Evolutionary conservation across 2,888 invertebrate genomes (phyloP).

Genomic region (Drosophila atroscutellata): DNA sequence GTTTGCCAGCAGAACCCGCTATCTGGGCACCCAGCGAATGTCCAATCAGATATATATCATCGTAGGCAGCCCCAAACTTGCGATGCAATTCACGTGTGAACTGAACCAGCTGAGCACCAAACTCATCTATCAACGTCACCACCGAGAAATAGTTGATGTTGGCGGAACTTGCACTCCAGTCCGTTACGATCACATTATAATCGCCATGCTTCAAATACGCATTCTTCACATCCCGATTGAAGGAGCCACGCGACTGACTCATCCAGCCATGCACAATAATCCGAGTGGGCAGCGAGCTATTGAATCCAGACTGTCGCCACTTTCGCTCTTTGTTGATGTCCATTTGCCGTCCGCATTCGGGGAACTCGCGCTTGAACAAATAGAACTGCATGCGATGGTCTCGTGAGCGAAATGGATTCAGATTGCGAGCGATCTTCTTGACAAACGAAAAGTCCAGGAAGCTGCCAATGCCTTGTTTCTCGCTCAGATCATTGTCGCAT

Average conservation of each 20-base stretch:
- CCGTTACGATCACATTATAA: conserved; percentile 80
- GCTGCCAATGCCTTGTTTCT: conserved; percentile 63
- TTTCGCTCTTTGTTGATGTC: conserved; percentile 53
- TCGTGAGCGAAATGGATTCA: conserved; percentile 69
- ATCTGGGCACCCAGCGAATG: conserved; percentile 85
- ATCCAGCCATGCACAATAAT: conserved; percentile 83
- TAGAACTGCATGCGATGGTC: conserved; percentile 76
- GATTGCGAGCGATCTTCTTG: conserved; percentile 73
- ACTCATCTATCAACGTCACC: conserved; percentile 71
- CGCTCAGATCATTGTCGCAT: conserved; percentile 76
- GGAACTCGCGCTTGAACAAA: conserved; percentile 70
- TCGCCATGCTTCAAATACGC: conserved; percentile 74
- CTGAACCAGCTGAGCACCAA: conserved; percentile 73
- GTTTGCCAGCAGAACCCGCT: conserved; percentile 81
- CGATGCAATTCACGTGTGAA: conserved; percentile 76
- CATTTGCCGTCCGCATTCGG: conserved; percentile 72
- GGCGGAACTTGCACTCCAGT: conserved; percentile 81
- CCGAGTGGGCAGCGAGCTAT: conserved; percentile 77
- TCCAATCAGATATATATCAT: conserved; percentile 81
- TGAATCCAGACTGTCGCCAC: conserved; percentile 65
- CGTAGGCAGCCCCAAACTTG: conserved; percentile 50
- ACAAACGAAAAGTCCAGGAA: conserved; percentile 73
- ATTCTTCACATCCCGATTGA: conserved; percentile 78
- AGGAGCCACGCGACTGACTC: conserved; percentile 78
- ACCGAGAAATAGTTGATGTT: conserved; percentile 80